phyloP scores from a whole-genome alignment of 2,113 vertebrate species.

The Kobus ellipsiprymnus region DNA sequence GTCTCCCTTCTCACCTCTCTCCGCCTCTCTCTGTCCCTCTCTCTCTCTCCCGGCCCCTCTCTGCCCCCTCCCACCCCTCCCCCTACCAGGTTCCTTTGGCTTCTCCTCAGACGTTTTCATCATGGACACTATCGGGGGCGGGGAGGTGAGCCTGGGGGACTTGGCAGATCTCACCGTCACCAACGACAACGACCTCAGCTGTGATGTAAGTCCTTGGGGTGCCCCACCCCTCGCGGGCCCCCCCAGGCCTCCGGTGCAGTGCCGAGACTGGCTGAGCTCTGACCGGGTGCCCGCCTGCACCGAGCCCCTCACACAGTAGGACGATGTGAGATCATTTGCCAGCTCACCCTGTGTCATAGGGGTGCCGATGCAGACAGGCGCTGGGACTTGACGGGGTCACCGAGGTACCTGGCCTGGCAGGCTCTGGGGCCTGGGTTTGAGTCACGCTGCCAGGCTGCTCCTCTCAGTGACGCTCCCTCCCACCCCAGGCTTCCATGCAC shows the following conservation, averaged over 20 bases:
- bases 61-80: constrained; percentile 42
- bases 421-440: not conserved
- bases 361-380: accelerated
- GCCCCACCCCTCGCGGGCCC: not conserved
- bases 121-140: constrained; percentile 89
- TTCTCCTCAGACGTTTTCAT: constrained; percentile 94
- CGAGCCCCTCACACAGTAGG: not conserved
- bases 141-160: constrained; percentile 93
- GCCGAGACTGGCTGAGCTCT: not conserved
- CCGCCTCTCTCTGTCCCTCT: constrained; percentile 24
- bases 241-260: accelerated
- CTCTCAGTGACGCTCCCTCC: not conserved
- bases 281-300: not conserved
- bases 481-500: accelerated
- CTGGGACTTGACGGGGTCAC: not conserved
- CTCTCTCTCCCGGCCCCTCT: not conserved
- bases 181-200: constrained; percentile 92
- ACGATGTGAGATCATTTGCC: accelerated
- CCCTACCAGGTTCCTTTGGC: constrained; percentile 84
- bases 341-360: not conserved
- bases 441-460: not conserved
- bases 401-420: not conserved
- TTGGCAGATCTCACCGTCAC: constrained; percentile 94
- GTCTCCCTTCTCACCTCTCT: constrained; percentile 2
- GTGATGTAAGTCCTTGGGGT: constrained; percentile 85